Conservation (phyloP, 1,140 invertebrate genomes). For the Polypedilum vanderplanki region DNA sequence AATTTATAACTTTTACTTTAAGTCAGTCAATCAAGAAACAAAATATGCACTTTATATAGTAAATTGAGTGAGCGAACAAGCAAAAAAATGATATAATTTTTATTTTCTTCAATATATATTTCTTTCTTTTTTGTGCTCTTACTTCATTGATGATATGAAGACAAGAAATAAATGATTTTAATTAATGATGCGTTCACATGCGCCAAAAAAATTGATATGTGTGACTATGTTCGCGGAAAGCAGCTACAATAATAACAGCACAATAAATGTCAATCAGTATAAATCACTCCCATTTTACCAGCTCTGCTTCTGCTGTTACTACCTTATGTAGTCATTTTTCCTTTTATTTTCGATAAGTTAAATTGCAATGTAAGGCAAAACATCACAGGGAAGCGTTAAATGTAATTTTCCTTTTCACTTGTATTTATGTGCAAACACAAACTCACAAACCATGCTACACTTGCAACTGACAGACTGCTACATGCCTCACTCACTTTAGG, state of each 20-base stretch:
- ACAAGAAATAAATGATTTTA: conserved; percentile 8
- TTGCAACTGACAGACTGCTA: background rate
- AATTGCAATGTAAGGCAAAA: background rate
- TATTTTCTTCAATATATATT: no score
- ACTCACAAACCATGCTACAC: no score
- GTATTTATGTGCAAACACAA: no score
- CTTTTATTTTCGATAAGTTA: background rate
- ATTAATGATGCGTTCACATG: conserved; percentile 27
- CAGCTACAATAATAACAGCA: background rate
- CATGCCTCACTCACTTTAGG: background rate
- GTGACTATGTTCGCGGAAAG: conserved; percentile 4
- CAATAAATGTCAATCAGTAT: conserved; percentile 28
- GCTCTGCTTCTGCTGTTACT: background rate
- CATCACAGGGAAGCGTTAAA: conserved; percentile 17
- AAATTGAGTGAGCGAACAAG: background rate
- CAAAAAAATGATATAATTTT: conserved; percentile 12
- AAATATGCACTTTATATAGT: background rate
- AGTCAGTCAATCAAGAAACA: background rate
- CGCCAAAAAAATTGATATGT: conserved; percentile 26
- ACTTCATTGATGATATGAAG: background rate
- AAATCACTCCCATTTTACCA: conserved; percentile 26
- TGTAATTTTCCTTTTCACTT: background rate
- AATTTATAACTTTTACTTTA: conserved; percentile 24
- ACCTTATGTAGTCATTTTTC: background rate
- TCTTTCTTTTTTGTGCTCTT: background rate